phyloP scores from a whole-genome alignment of 2,888 invertebrate species.

The Lydus trimaculatus region DNA sequence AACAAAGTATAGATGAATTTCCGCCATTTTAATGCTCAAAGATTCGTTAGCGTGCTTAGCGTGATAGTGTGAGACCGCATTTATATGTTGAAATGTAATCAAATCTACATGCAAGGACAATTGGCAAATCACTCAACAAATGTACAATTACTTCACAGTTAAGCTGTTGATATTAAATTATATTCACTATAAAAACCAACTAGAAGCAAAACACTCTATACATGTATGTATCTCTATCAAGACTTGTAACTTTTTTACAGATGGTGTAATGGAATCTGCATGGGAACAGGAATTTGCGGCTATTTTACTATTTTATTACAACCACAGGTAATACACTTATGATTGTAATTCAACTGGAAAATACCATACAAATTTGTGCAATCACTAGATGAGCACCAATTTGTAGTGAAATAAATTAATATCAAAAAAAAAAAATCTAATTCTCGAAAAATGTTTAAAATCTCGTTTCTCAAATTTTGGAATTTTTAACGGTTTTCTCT shows the following conservation, averaged over 20 bases:
- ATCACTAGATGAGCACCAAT: slow-evolving; percentile 13
- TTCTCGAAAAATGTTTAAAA: not conserved
- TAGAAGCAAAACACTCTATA: not conserved
- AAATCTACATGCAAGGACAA: slow-evolving; percentile 21
- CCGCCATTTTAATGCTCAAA: no score
- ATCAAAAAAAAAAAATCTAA: not conserved
- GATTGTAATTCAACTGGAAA: slow-evolving; percentile 30
- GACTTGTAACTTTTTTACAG: slow-evolving; percentile 16
- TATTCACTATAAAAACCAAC: not conserved
- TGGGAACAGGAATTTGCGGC: slow-evolving; percentile 35
- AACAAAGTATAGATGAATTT: no score
- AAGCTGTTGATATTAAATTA: not conserved
- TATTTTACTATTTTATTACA: slow-evolving; percentile 10
- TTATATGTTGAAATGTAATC: slow-evolving; percentile 35
- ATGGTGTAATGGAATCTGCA: slow-evolving; percentile 38
- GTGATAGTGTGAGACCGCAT: no score
- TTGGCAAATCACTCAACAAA: not conserved
- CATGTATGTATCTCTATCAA: not conserved
- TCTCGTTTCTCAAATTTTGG: not conserved
- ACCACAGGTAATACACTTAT: slow-evolving; percentile 16
- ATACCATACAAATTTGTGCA: slow-evolving; percentile 31
- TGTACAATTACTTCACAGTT: not conserved
- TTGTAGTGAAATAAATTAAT: not conserved
- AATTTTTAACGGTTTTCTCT: slow-evolving; percentile 3
- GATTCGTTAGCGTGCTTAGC: no score